phyloP scores from a whole-genome alignment of 92 coral and sea anemone genomes.

The Umimayanthus kanabou region DNA sequence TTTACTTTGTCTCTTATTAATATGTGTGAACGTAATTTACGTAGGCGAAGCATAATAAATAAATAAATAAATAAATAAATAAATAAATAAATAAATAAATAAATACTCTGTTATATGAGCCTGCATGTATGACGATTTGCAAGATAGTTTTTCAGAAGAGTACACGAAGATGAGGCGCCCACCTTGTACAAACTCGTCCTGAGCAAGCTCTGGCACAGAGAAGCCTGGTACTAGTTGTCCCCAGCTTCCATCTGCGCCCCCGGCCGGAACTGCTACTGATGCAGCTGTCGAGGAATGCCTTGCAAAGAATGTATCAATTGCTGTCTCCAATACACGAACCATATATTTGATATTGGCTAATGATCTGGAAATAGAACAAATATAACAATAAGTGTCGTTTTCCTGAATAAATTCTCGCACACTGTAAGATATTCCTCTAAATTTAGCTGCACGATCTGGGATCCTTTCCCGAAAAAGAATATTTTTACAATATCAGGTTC shows the following conservation, averaged over 20 bases:
- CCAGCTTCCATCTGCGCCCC: conserved; percentile 74
- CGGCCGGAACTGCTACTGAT: conserved; percentile 41
- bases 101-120: too few species aligned
- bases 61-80: too few species aligned
- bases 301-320: conserved; percentile 81
- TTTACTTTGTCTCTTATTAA: too few species aligned
- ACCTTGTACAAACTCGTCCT: conserved; percentile 97
- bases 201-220: conserved; percentile 95
- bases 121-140: too few species aligned
- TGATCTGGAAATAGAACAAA: conserved; percentile 41
- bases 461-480: not conserved
- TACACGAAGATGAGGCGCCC: not conserved
- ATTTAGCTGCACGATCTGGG: not conserved
- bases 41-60: too few species aligned
- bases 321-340: conserved; percentile 93
- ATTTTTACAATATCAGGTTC: too few species aligned
- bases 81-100: too few species aligned
- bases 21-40: too few species aligned
- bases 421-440: too few species aligned
- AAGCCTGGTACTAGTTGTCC: conserved; percentile 79
- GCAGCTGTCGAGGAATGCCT: conserved; percentile 59
- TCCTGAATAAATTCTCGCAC: too few species aligned
- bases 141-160: not conserved
- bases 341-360: conserved; percentile 82
- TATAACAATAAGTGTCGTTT: not conserved